These are phyloP conservation scores for Limosa lapponica DNA, from an alignment of 2,797 vertebrate genomes.

Conservation along the genomic window DNA sequence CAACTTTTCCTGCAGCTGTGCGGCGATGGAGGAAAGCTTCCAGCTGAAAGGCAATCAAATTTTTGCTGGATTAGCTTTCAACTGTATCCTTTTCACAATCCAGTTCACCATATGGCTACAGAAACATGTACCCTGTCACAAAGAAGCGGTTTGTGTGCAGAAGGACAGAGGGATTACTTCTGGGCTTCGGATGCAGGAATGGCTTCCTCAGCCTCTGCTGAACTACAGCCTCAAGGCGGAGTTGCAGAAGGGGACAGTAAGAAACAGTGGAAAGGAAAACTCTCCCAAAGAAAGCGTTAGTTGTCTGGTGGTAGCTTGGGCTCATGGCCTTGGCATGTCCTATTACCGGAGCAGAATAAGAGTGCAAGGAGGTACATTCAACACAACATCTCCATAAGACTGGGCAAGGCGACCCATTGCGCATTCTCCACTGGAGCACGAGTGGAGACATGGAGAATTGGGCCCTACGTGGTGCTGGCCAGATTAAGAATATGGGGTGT, in stretches of 20 bases:
- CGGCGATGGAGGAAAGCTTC: neutral
- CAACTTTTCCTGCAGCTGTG: slow-evolving; percentile 31
- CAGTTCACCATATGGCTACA: neutral
- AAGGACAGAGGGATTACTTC: neutral
- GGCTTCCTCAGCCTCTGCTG: neutral
- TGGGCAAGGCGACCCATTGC: neutral
- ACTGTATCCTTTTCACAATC: neutral
- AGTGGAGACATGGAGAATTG: neutral
- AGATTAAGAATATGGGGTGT: neutral
- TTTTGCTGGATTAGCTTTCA: slow-evolving; percentile 29
- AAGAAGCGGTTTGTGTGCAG: neutral
- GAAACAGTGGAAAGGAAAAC: neutral
- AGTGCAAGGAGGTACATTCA: neutral
- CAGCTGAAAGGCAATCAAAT: neutral
- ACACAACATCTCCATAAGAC: neutral
- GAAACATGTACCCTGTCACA: neutral
- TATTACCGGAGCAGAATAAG: neutral
- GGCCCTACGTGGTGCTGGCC: neutral
- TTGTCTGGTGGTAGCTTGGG: neutral
- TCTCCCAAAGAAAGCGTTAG: neutral
- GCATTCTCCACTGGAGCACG: neutral
- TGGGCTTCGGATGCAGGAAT: neutral
- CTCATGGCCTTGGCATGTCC: neutral
- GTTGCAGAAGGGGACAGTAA: neutral
- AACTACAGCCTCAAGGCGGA: neutral